Conservation (phyloP, 2,797 vertebrate genomes). For the Myotis findleyi region DNA sequence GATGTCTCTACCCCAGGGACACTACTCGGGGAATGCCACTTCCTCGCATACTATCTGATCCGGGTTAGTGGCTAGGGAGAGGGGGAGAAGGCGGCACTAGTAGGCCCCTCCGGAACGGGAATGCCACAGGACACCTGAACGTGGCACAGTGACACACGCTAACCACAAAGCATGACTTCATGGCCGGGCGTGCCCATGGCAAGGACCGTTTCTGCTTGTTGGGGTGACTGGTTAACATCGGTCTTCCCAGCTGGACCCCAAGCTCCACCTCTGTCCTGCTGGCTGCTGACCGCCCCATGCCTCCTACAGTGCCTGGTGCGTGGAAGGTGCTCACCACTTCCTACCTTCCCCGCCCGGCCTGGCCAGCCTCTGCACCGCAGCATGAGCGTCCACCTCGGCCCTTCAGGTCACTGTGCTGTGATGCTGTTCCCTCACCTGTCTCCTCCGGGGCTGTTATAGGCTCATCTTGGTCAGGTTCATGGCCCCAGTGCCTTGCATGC, state of each 20-base stretch:
- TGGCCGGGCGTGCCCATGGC: fast-evolving
- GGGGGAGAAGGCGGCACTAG: too few relatives aligned
- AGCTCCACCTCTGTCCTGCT: background rate
- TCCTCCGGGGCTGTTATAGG: background rate
- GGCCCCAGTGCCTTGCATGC: background rate
- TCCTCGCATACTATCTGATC: background rate
- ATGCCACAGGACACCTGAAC: background rate
- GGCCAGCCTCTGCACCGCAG: background rate
- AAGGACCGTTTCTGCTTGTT: background rate
- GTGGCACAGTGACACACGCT: background rate
- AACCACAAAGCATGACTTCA: background rate
- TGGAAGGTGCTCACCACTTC: fast-evolving
- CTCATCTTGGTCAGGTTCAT: background rate
- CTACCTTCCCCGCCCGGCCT: fast-evolving
- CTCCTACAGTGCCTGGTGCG: fast-evolving
- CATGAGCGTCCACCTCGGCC: fast-evolving
- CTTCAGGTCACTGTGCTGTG: background rate
- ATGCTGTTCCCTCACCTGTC: background rate
- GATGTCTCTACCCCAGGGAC: background rate
- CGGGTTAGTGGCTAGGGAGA: background rate
- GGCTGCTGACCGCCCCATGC: background rate
- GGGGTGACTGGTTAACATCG: too few relatives aligned
- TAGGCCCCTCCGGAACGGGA: background rate
- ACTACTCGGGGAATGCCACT: background rate
- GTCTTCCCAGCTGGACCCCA: background rate